Evolutionary conservation across 2,113 vertebrate genomes (phyloP).

Genomic region (Dendrocopos noguchii): DNA sequence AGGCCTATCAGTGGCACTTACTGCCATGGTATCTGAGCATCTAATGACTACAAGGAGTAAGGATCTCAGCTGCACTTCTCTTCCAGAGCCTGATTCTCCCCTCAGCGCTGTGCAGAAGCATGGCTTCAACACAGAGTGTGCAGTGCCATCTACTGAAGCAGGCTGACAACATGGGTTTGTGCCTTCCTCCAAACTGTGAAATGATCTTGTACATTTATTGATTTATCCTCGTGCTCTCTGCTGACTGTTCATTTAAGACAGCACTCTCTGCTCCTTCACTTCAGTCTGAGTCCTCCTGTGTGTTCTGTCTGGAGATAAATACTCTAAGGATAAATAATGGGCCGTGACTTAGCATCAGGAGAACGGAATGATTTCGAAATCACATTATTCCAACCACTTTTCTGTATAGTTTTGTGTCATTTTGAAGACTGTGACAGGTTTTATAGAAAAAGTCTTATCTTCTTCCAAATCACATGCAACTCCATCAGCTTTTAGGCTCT

Average conservation of each 20-base stretch:
- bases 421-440: not conserved
- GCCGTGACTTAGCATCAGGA: not conserved
- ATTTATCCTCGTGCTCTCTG: not conserved
- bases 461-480: not conserved
- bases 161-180: not conserved
- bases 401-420: not conserved
- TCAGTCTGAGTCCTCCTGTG: not conserved
- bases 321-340: not conserved
- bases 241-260: not conserved
- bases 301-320: not conserved
- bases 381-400: not conserved
- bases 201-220: fast-evolving
- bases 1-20: not conserved
- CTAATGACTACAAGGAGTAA: not conserved
- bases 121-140: not conserved
- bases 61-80: not conserved
- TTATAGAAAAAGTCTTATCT: not conserved
- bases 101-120: not conserved
- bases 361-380: not conserved
- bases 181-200: not conserved
- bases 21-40: not conserved
- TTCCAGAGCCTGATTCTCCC: not conserved
- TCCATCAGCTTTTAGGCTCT: not conserved
- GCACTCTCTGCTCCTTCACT: not conserved
- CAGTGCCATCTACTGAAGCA: conserved; percentile 49